Evolutionary conservation across 2,888 invertebrate genomes (phyloP), one percentile per base, ranked within the genome.

Genomic region (Acronicta leporina): DNA sequence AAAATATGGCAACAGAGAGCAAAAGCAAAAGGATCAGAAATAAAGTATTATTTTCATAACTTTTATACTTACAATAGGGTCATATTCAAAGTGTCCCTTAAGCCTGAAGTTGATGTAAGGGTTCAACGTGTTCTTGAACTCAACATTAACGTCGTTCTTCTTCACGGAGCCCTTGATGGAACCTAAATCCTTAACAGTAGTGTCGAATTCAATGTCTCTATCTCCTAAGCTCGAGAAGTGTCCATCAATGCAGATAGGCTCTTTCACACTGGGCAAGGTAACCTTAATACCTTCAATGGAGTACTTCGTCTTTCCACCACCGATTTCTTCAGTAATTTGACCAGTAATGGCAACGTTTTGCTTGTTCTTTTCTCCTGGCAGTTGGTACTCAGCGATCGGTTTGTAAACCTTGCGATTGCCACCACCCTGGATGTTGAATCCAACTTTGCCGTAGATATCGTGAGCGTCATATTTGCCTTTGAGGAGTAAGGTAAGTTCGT

Each of bases 311-410:
- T 84, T 87, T 0, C 91, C 87, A 4, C 92, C 86, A n/a, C 81
- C 81, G 0, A 64, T 60, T 72, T 91, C 90, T 55, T 83, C 86
- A 14, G 89, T 73, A 6, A 94, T 78, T 77, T 93, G 88, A 11
- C 94, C 96, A 42, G 96, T 95, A 0, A 96, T 90, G 13, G 92
- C 93, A 40, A 96, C 90, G 20, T 81, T 84, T 61, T 95, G 94
- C 14, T 80, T 91, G 40, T 94, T 95, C 14, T 86, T 76, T 8
- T 84, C 84, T 35, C 94, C 95, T 0, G 96, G 96, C 8, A 95
- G 81, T 73, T 95, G 95, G 84, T 96, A 96, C 76, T 96, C 96
- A 30, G 97, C 89, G 0, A 97, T 80, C 0, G 98, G 98, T 66
- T 95, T 96, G 85, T 96, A 97, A 11, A 95, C 90, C 27, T 87